phyloP scores from a whole-genome alignment of 2,797 vertebrate species.

The Argyrosomus regius region DNA sequence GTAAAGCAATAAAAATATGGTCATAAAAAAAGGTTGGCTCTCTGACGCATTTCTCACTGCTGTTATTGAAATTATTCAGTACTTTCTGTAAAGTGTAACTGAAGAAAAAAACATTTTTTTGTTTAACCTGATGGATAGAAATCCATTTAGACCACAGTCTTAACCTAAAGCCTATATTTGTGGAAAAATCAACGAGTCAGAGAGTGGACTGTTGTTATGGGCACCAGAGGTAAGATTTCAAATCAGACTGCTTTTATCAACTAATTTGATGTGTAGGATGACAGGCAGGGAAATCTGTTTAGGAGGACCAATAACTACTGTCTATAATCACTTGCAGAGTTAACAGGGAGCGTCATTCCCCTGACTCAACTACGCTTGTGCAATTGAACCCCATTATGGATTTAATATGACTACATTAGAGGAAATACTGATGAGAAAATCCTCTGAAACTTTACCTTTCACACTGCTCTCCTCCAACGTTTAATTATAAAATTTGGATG shows the following conservation, averaged over 20 bases:
- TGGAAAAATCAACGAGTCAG: not conserved
- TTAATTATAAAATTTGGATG: slow-evolving; percentile 4
- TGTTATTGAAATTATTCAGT: too few relatives aligned
- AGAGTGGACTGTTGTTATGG: not conserved
- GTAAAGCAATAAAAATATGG: too few relatives aligned
- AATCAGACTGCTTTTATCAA: not conserved
- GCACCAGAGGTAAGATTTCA: not conserved
- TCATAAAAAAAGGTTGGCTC: too few relatives aligned
- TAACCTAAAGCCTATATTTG: not conserved
- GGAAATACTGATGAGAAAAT: not conserved
- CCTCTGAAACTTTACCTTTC: not conserved
- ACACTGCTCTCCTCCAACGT: not conserved
- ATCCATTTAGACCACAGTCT: not conserved
- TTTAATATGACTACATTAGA: not conserved
- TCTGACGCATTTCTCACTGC: too few relatives aligned
- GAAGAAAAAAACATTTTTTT: too few relatives aligned
- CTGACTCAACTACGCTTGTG: not conserved
- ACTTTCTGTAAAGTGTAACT: too few relatives aligned
- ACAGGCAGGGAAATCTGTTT: not conserved
- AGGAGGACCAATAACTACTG: not conserved
- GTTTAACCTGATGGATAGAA: not conserved
- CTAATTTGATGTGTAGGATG: not conserved
- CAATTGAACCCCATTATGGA: not conserved
- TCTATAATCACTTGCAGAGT: not conserved
- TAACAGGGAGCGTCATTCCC: not conserved